A percentile compares a stretch with the other conserved stretches of the same genome.
Evolutionary conservation across 2,888 invertebrate species (phyloP).

Genomic region (Meiosimyza platycephala): DNA sequence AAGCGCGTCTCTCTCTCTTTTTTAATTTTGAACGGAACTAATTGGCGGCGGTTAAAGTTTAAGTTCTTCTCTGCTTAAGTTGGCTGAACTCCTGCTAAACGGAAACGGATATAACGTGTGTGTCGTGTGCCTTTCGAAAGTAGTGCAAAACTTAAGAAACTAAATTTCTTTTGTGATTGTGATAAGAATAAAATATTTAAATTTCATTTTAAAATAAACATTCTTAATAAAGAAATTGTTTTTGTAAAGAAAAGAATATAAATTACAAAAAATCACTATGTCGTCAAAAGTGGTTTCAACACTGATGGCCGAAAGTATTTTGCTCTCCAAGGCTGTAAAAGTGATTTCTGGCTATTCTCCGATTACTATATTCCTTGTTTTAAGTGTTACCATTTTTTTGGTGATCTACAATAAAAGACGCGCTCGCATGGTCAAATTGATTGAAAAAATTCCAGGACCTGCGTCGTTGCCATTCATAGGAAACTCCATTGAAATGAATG

Average conservation of each 20-base stretch:
- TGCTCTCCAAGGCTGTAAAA: slow-evolving; percentile 59
- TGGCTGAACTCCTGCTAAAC: neutral
- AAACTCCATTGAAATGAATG: slow-evolving; percentile 72
- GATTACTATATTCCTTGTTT: slow-evolving; percentile 58
- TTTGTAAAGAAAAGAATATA: slow-evolving; percentile 17
- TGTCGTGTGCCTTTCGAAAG: too few species aligned
- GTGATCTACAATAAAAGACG: slow-evolving; percentile 63
- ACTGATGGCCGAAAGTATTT: slow-evolving; percentile 61
- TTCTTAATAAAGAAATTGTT: neutral
- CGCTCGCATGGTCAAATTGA: slow-evolving; percentile 66
- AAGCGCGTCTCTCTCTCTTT: slow-evolving; percentile 17
- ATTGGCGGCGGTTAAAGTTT: slow-evolving; percentile 1
- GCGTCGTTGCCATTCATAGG: slow-evolving; percentile 72
- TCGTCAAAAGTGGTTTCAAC: slow-evolving; percentile 58
- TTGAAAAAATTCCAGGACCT: slow-evolving; percentile 73
- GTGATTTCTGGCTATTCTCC: slow-evolving; percentile 63
- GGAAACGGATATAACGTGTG: slow-evolving; percentile 24
- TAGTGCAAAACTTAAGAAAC: too few species aligned
- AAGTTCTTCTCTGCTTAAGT: slow-evolving; percentile 7
- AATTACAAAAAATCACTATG: slow-evolving; percentile 46
- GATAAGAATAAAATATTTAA: neutral
- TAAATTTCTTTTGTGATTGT: neutral
- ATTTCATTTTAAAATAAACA: neutral
- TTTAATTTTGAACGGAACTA: slow-evolving; percentile 3
- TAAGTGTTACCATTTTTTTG: slow-evolving; percentile 54